Evolutionary conservation across 2,888 invertebrate species (phyloP), one percentile per base, ranked within the genome.

Genomic region (Resseliella maxima): DNA sequence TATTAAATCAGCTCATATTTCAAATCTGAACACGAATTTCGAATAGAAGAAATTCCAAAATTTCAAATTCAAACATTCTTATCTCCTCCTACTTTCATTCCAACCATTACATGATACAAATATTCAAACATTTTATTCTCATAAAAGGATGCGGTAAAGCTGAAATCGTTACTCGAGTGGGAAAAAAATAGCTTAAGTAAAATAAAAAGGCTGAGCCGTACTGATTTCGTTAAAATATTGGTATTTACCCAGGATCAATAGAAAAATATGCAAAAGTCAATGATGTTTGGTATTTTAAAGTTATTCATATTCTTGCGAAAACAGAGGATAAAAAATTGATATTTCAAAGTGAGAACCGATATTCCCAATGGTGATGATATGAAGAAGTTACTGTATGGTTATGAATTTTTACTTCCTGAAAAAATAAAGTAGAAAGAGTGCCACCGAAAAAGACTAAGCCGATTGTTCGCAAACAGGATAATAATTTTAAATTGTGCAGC

Each of bases 391-490:
- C 50, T 18, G 50, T 18, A 21, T 24, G n/a, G 10, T 27, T 3
- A 35, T 72, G 72, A 3, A 72, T 27, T 72, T 5, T 10, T 72
- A 35, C 72, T 72, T 72, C 31, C 72, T 31, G 72, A 72, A 72
- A 31, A 72, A 59, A 15, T 8, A 59, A 18, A 18, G 41, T 27
- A 12, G 15, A 72, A 72, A 27, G 31, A 72, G 35, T n/a, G 72
- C 72, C 31, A 72, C 72, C 72, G 72, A 72, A 72, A 72, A 72
- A 72, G 35, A 35, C 31, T 15, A 72, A 31, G 72, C 31, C 72
- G 72, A 83, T 83, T 83, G 83, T 83, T 83, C 38, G 38, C 36
- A 38, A 38, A 83, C 6, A 38, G 83, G 83, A 83, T 83, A 38
- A 38, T 83, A 21, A 38, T 24, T 38, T 83, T 38, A 83, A 83